Evolutionary conservation across 2,113 vertebrate genomes (phyloP).

Genomic region (Channa maculata): DNA sequence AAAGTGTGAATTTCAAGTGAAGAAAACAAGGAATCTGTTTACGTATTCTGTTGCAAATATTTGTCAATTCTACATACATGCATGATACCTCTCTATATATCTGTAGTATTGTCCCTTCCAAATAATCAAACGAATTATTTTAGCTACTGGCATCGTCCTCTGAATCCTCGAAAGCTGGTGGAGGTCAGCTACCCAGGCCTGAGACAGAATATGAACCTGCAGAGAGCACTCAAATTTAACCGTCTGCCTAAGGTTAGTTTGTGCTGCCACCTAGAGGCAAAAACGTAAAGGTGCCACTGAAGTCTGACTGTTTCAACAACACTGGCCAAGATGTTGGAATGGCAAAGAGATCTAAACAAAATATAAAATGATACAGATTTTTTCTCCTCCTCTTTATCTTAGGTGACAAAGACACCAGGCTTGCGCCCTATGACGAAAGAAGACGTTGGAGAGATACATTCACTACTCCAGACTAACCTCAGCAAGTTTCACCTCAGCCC

Average conservation of each 20-base stretch:
- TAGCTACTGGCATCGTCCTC: conserved; percentile 93
- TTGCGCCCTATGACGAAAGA: conserved; percentile 88
- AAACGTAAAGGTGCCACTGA: not conserved
- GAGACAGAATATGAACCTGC: conserved; percentile 91
- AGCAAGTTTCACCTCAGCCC: conserved; percentile 88
- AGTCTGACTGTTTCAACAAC: not conserved
- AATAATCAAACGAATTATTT: conserved; percentile 10
- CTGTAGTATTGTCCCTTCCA: not conserved
- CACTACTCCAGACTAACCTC: conserved; percentile 86
- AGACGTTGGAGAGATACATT: conserved; percentile 84
- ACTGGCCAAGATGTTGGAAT: not conserved
- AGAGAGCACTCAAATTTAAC: conserved; percentile 92
- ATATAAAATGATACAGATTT: not conserved
- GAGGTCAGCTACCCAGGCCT: conserved; percentile 92
- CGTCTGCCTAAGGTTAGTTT: conserved; percentile 91
- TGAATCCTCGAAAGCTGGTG: conserved; percentile 93
- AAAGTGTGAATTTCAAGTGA: too few relatives aligned
- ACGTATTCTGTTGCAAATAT: not conserved
- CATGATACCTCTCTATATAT: too few relatives aligned
- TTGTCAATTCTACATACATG: too few relatives aligned
- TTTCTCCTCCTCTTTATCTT: not conserved
- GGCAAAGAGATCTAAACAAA: not conserved
- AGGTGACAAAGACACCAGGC: conserved; percentile 88
- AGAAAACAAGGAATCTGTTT: not conserved
- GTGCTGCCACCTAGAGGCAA: conserved; percentile 55